Percentiles rank a stretch among this genome's conserved stretches.
phyloP scores from a whole-genome alignment of 1,140 invertebrate genomes.

The Harpegnathos saltator region DNA sequence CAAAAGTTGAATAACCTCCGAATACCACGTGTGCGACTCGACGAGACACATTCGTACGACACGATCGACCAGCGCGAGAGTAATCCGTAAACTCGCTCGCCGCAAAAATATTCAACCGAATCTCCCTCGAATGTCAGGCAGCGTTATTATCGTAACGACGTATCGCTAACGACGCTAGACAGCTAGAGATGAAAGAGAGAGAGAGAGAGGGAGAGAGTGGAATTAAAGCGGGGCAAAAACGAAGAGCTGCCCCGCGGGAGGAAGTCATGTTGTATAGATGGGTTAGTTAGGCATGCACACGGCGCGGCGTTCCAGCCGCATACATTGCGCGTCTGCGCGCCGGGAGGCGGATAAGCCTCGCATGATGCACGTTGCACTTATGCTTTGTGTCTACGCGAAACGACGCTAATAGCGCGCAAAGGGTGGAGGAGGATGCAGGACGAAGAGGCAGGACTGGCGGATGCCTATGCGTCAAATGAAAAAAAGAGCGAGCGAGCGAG shows the following conservation, averaged over 20 bases:
- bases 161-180: not conserved
- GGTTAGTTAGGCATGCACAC: conserved; percentile 57
- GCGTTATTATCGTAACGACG: too few species aligned
- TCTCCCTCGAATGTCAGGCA: too few species aligned
- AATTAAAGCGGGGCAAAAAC: conserved; percentile 44
- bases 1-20: too few species aligned
- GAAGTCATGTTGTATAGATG: conserved; percentile 42
- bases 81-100: too few species aligned
- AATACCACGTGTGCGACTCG: too few species aligned
- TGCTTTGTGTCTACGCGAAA: conserved; percentile 48
- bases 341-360: conserved; percentile 45
- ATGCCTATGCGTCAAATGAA: not conserved
- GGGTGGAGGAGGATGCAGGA: not conserved
- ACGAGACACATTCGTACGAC: too few species aligned
- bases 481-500: not conserved
- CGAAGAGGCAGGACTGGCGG: not conserved
- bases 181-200: conserved; percentile 16
- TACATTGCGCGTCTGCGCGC: conserved; percentile 51
- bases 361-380: conserved; percentile 42
- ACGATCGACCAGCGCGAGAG: too few species aligned
- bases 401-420: conserved; percentile 18
- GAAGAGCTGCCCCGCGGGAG: conserved; percentile 2
- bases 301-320: conserved; percentile 42
- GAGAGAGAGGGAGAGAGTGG: too few species aligned
- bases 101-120: too few species aligned